Evolutionary conservation across 2,888 invertebrate species (phyloP).

Genomic region (Eupithecia inturbata): DNA sequence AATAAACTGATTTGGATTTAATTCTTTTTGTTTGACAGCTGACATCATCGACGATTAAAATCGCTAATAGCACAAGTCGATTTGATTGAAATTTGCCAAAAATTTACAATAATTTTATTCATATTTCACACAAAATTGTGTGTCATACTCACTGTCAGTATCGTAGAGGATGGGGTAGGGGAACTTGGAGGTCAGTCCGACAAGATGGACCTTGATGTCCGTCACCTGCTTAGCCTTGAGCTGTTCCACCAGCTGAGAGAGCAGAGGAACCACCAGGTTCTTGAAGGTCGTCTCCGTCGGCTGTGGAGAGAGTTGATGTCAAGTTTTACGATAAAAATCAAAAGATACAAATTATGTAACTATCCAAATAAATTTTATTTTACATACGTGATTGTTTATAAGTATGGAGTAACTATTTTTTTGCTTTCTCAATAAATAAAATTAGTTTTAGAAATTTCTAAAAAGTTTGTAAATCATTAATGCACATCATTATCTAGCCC

Average conservation of each 20-base stretch:
- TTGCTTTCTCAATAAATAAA: no score
- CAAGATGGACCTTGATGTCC: conserved; percentile 77
- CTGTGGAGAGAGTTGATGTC: conserved; percentile 54
- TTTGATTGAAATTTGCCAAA: no score
- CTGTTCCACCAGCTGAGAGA: conserved; percentile 84
- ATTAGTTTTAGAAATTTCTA: no score
- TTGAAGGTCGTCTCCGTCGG: conserved; percentile 86
- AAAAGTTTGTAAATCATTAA: no score
- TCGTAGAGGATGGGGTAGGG: conserved; percentile 77
- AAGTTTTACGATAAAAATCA: background rate
- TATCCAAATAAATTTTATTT: no score
- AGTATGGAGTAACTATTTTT: no score
- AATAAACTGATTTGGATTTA: background rate
- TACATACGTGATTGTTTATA: no score
- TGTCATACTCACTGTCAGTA: conserved; percentile 68
- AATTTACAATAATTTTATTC: no score
- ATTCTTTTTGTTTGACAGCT: background rate
- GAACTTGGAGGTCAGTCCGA: conserved; percentile 84
- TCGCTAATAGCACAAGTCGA: no score
- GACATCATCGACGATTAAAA: background rate
- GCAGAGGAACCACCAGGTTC: conserved; percentile 85
- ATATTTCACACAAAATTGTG: no score
- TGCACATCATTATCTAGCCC: no score
- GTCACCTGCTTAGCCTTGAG: conserved; percentile 82
- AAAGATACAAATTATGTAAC: no score